Evolutionary conservation across 2,797 vertebrate genomes (phyloP).

Genomic region (Acipenser transmontanus): DNA sequence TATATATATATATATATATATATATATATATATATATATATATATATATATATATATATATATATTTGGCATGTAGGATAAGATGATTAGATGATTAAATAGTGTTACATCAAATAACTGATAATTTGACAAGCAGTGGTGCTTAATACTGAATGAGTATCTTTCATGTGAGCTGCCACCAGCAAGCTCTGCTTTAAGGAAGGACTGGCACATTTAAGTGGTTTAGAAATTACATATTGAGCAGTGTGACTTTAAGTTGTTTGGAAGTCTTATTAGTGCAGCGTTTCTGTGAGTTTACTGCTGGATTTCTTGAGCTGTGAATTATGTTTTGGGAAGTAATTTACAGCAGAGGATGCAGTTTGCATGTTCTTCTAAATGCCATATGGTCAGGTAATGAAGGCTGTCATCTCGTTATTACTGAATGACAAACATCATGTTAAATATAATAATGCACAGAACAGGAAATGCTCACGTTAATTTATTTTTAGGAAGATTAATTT

Average conservation of each 20-base stretch:
- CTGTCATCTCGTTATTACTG: constrained; percentile 67
- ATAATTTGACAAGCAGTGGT: no score
- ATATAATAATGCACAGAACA: constrained; percentile 56
- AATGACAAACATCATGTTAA: constrained; percentile 68
- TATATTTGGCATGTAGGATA: no score
- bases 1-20: no score
- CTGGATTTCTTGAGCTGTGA: constrained; percentile 46
- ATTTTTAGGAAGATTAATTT: constrained; percentile 53
- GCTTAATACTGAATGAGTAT: not conserved
- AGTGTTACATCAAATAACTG: no score
- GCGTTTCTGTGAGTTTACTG: constrained; percentile 26
- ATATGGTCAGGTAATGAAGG: constrained; percentile 67
- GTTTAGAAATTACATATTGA: not conserved
- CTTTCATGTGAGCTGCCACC: not conserved
- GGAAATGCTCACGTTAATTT: constrained; percentile 51
- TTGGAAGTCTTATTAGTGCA: not conserved
- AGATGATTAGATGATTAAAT: no score
- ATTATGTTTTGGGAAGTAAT: constrained; percentile 62
- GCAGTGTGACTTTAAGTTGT: not conserved
- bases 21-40: no score
- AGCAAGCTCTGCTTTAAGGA: not conserved
- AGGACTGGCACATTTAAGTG: not conserved
- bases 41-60: no score
- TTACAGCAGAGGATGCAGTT: constrained; percentile 60
- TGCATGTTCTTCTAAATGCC: constrained; percentile 55